Percentiles rank a stretch among this genome's conserved stretches.
phyloP scores from a whole-genome alignment of 2,888 invertebrate genomes.

The Anaspis maculata region DNA sequence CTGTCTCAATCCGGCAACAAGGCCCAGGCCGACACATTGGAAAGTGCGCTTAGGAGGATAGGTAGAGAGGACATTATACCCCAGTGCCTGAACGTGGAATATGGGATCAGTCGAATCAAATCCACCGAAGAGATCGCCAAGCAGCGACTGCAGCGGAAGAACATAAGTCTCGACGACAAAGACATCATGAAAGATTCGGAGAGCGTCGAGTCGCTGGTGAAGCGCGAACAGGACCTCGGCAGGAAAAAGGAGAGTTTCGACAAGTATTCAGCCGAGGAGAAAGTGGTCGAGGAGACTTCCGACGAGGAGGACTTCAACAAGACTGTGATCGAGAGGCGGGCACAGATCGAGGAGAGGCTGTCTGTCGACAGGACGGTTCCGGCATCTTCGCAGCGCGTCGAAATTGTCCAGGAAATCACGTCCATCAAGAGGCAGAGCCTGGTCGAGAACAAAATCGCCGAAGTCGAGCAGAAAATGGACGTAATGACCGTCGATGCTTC shows the following conservation, averaged over 20 bases:
- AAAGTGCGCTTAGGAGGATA: constrained; percentile 75
- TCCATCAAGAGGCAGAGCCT: constrained; percentile 50
- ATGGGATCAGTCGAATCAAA: constrained; percentile 31
- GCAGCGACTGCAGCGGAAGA: constrained; percentile 44
- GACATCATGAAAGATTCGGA: constrained; percentile 12
- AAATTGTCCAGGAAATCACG: constrained; percentile 56
- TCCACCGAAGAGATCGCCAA: constrained; percentile 46
- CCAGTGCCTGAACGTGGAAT: constrained; percentile 63
- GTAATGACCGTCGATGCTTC: constrained; percentile 22
- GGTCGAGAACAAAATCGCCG: constrained; percentile 46
- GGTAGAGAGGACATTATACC: constrained; percentile 87
- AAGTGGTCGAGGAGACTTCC: constrained; percentile 52
- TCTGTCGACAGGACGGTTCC: constrained; percentile 61
- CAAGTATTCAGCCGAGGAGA: constrained; percentile 75
- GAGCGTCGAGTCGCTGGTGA: constrained; percentile 3
- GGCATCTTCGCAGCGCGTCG: constrained; percentile 64
- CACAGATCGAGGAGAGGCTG: constrained; percentile 65
- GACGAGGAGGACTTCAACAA: constrained; percentile 58
- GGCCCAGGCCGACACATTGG: constrained; percentile 52
- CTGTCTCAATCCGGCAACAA: constrained; percentile 48
- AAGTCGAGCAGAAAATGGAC: constrained; percentile 47
- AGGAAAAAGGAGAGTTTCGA: constrained; percentile 55
- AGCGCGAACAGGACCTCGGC: constrained; percentile 2
- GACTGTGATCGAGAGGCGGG: constrained; percentile 67
- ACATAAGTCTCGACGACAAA: constrained; percentile 33